Evolutionary conservation across 2,888 invertebrate genomes (phyloP).

Genomic region (Drosophila macrothrix): DNA sequence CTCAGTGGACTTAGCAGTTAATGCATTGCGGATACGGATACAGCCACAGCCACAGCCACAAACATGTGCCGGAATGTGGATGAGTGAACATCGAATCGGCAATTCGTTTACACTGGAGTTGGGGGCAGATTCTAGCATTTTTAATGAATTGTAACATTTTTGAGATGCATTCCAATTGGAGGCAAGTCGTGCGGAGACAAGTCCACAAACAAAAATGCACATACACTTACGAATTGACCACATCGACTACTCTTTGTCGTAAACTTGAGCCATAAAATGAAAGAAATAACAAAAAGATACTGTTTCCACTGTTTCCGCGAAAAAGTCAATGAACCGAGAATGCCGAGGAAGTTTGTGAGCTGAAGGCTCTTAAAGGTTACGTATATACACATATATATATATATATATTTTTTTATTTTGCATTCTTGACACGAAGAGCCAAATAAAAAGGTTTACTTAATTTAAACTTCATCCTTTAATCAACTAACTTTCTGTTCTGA

Average conservation of each 20-base stretch:
- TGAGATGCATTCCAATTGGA: slow-evolving; percentile 33
- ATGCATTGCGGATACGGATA: slow-evolving; percentile 42
- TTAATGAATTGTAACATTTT: slow-evolving; percentile 19
- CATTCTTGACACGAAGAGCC: not conserved
- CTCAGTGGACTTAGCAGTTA: slow-evolving; percentile 8
- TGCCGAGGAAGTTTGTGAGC: slow-evolving; percentile 15
- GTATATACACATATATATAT: not conserved
- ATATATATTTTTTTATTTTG: not conserved
- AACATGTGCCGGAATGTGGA: slow-evolving; percentile 37
- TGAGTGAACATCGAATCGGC: slow-evolving; percentile 35
- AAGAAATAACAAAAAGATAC: slow-evolving; percentile 42
- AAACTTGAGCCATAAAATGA: slow-evolving; percentile 65
- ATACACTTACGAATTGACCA: slow-evolving; percentile 53
- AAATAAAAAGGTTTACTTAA: not conserved
- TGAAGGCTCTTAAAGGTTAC: not conserved
- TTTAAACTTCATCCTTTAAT: not conserved
- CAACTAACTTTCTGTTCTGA: not conserved
- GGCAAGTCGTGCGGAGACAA: slow-evolving; percentile 21
- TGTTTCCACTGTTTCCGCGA: slow-evolving; percentile 40
- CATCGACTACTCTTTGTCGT: slow-evolving; percentile 61
- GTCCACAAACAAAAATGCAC: slow-evolving; percentile 24
- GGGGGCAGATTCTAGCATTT: not conserved
- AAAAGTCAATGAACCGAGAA: slow-evolving; percentile 51
- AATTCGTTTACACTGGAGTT: slow-evolving; percentile 2
- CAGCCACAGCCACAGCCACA: slow-evolving; percentile 16